These are phyloP conservation scores for Drosophila mimetica DNA, from an alignment of 2,888 invertebrate species.

Conservation along the genomic window DNA sequence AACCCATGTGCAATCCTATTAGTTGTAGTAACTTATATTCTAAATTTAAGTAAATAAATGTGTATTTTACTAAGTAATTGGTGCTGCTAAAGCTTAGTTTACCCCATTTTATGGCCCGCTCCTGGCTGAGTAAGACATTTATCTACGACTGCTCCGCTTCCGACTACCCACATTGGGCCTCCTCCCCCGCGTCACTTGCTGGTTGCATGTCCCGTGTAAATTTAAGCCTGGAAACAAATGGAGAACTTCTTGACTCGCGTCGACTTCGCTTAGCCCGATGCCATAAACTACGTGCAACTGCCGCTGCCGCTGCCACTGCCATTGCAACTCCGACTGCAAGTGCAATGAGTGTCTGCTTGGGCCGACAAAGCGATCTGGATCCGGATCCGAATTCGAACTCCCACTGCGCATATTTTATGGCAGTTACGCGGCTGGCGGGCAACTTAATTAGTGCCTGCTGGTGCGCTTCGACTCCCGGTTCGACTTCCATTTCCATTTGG, in stretches of 20 bases:
- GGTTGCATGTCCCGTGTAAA: conserved; percentile 65
- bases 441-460: conserved; percentile 73
- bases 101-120: neutral
- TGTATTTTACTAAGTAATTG: neutral
- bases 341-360: conserved; percentile 38
- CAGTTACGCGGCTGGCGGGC: conserved; percentile 52
- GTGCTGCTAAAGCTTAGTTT: neutral
- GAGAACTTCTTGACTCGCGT: conserved; percentile 66
- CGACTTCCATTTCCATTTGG: conserved; percentile 21
- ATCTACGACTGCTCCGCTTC: conserved; percentile 58
- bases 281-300: conserved; percentile 63
- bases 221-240: conserved; percentile 68
- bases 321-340: conserved; percentile 19
- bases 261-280: conserved; percentile 55
- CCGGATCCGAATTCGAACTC: conserved; percentile 42
- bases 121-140: conserved; percentile 70
- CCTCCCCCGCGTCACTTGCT: conserved; percentile 26
- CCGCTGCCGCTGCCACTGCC: conserved; percentile 20
- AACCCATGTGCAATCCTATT: too few relatives aligned
- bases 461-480: conserved; percentile 35
- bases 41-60: conserved; percentile 1
- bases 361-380: conserved; percentile 37
- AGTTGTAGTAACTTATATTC: neutral
- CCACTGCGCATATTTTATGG: conserved; percentile 67
- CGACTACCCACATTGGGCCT: conserved; percentile 37